Evolutionary conservation across 2,113 vertebrate species (phyloP).

Genomic region (Rafetus swinhoei): DNA sequence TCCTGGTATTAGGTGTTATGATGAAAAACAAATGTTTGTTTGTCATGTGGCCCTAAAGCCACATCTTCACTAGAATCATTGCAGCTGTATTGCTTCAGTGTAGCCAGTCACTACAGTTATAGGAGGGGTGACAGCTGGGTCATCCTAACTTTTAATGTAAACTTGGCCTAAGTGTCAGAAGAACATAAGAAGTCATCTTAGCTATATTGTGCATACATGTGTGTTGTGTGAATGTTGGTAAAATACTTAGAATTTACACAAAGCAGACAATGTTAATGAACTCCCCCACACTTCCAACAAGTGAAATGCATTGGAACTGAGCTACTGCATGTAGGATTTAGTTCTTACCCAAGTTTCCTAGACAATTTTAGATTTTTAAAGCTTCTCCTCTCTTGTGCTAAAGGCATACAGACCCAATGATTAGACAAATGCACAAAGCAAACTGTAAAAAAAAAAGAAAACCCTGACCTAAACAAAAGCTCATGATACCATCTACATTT

Average conservation of each 20-base stretch:
- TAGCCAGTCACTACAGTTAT: not conserved
- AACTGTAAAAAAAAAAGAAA: not conserved
- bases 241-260: not conserved
- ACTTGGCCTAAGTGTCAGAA: not conserved
- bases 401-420: not conserved
- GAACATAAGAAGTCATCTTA: too few relatives aligned
- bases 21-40: not conserved
- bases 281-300: not conserved
- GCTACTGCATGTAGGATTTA: not conserved
- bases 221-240: not conserved
- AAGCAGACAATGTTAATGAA: not conserved
- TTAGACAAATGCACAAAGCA: not conserved
- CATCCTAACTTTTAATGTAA: not conserved
- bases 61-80: slow-evolving; percentile 8
- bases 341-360: not conserved
- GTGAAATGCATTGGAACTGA: rapidly evolving
- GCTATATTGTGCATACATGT: not conserved
- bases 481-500: too few relatives aligned
- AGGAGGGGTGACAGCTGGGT: not conserved
- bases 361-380: not conserved
- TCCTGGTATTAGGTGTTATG: slow-evolving; percentile 2
- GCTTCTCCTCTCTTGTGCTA: not conserved
- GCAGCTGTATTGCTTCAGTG: not conserved
- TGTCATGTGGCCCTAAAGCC: not conserved
- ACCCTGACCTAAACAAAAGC: not conserved